Evolutionary conservation across 2,113 vertebrate genomes (phyloP), one percentile per base, ranked within the genome.

Genomic region (Petromus typicus): DNA sequence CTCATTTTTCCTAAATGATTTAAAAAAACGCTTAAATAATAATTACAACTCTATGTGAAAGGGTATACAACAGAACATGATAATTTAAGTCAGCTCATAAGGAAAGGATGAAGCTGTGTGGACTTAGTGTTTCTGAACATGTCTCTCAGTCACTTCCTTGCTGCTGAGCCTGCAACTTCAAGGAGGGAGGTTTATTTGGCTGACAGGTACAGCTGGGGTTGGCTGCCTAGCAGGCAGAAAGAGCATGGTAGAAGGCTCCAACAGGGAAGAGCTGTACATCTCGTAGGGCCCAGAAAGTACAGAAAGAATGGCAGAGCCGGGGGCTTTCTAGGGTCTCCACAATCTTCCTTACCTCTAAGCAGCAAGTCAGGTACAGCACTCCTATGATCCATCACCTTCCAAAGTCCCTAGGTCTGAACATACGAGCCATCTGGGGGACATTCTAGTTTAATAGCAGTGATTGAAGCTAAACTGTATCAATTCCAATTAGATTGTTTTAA

Each of bases 21-120:
- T 84, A 84, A 84, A 84, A 40, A 59, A 90, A 86, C 71, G 37
- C 34, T 79, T 93, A 80, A 87, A 94, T 59, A 95, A 92, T 73
- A 67, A 73, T 91, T 89, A 57, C 61, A 89, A 86, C 85, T 61
- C n/a, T 71, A 59, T 79, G 22, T 93, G 71, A 83, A 89, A 64
- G 69, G 10, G 40, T 22, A 90, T 40, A 56, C 7, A 71, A 27
- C 57, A 8, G 51, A 66, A 87, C 75, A 87, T 78, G 30, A 63
- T 73, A 82, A 89, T 66, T 82, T 67, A n/a, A 73, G 37, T 37
- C 34, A 83, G 80, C 14, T 73, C 40, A 23, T 59, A 86, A 86
- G 30, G 51, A 43, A 94, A 1, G 13, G 4, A 89, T 48, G 71
- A 92, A 75, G 30, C 40, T 92, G 6, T 37, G 25, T 30, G 51